These are phyloP conservation scores for Micromussa lordhowensis DNA, from an alignment of 92 coral and sea anemone genomes.

Conservation along the genomic window DNA sequence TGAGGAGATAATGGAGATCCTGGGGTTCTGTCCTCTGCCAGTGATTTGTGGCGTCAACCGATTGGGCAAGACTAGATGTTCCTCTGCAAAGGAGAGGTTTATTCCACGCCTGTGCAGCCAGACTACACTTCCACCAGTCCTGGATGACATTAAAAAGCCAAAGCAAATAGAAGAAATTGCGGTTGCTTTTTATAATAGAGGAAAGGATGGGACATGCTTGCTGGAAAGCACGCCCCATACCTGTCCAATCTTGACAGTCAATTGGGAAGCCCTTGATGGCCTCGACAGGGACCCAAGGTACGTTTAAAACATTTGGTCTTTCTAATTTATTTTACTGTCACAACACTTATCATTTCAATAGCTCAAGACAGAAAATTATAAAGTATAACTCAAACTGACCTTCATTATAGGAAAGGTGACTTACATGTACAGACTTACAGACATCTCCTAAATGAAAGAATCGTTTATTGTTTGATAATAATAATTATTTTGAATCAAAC, in stretches of 20 bases:
- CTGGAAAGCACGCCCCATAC: slow-evolving; percentile 50
- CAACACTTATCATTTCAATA: too few relatives aligned
- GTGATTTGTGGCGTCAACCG: slow-evolving; percentile 59
- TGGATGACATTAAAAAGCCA: slow-evolving; percentile 48
- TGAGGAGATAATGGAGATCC: slow-evolving; percentile 30
- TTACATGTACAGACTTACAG: too few relatives aligned
- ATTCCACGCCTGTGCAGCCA: slow-evolving; percentile 63
- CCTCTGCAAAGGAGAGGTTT: slow-evolving; percentile 61
- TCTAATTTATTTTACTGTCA: too few relatives aligned
- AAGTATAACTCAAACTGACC: too few relatives aligned
- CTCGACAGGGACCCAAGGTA: slow-evolving; percentile 44
- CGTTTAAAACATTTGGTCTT: too few relatives aligned
- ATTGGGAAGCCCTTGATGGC: slow-evolving; percentile 64
- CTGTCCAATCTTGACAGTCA: slow-evolving; percentile 57
- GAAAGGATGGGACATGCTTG: slow-evolving; percentile 67
- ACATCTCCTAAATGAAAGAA: too few relatives aligned
- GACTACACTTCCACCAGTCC: slow-evolving; percentile 64
- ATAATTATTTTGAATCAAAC: too few relatives aligned
- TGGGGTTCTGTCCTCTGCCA: slow-evolving; percentile 59
- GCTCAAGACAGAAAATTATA: too few relatives aligned
- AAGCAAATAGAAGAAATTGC: slow-evolving; percentile 41
- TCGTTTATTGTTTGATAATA: too few relatives aligned
- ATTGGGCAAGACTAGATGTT: slow-evolving; percentile 45
- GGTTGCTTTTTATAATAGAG: slow-evolving; percentile 40
- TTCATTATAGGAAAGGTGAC: too few relatives aligned